A percentile compares a stretch with the other conserved stretches of the same genome.
These are phyloP conservation scores for Anguilla marmorata DNA, from an alignment of 2,797 vertebrate genomes.

Conservation along the genomic window DNA sequence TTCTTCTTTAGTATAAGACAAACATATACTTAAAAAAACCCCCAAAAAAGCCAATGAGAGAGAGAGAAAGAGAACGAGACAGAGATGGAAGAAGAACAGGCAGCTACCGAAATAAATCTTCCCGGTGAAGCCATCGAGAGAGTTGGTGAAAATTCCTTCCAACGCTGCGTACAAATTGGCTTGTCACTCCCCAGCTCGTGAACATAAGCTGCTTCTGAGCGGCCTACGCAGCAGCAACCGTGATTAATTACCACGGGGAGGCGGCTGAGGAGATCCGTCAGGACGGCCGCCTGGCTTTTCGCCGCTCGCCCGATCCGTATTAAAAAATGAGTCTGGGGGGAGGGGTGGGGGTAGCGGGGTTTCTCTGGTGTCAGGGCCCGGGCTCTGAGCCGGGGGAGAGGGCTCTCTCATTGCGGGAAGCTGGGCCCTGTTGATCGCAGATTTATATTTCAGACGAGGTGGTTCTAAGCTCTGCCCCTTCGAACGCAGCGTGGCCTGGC, in stretches of 20 bases:
- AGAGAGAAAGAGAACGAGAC: constrained; percentile 23
- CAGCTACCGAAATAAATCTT: constrained; percentile 24
- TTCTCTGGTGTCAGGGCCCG: neutral
- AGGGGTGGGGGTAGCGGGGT: neutral
- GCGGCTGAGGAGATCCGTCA: constrained; percentile 1
- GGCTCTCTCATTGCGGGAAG: neutral
- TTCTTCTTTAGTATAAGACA: neutral
- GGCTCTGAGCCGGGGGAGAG: neutral
- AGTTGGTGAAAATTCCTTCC: constrained; percentile 36
- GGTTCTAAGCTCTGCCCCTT: neutral
- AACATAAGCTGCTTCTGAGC: constrained; percentile 14
- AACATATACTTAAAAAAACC: neutral
- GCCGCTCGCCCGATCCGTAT: neutral
- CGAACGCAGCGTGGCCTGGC: constrained; percentile 14
- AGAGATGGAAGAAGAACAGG: constrained; percentile 13
- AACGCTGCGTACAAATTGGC: neutral
- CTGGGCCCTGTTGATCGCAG: neutral
- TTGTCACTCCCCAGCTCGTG: neutral
- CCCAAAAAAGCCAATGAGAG: constrained; percentile 4
- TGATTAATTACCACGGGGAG: constrained; percentile 17
- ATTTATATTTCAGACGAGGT: constrained; percentile 28
- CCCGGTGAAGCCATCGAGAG: constrained; percentile 19
- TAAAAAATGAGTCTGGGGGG: neutral
- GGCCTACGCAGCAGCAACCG: constrained; percentile 4
- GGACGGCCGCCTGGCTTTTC: neutral